Conservation (phyloP, 2,113 vertebrate species). For the Barbus barbus region DNA sequence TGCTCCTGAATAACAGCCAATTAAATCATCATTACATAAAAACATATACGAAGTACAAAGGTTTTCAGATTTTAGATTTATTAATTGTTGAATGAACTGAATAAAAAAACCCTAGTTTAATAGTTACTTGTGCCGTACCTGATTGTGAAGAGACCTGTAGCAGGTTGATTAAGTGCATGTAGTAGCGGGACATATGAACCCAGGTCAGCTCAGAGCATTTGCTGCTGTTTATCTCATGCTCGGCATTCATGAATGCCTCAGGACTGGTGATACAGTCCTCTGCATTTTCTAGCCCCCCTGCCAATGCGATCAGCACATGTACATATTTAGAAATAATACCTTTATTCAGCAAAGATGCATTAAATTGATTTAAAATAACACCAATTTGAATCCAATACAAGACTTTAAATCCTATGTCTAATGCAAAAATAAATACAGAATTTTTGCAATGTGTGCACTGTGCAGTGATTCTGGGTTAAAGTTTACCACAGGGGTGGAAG, state of each 20-base stretch:
- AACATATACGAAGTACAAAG: background rate
- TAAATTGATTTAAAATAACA: background rate
- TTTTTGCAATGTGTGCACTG: no score
- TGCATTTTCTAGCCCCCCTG: slow-evolving; percentile 53
- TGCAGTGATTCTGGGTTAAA: no score
- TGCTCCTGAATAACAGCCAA: slow-evolving; percentile 27
- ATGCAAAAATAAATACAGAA: background rate
- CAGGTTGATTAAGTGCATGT: slow-evolving; percentile 75
- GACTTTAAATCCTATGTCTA: background rate
- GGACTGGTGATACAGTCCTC: background rate
- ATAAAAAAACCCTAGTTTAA: background rate
- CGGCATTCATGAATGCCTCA: slow-evolving; percentile 15
- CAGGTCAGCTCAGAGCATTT: slow-evolving; percentile 72
- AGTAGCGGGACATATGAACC: slow-evolving; percentile 78
- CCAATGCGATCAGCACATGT: background rate
- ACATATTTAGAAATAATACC: background rate
- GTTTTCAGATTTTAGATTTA: background rate
- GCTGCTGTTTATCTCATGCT: slow-evolving; percentile 11
- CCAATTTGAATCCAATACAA: background rate
- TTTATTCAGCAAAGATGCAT: background rate
- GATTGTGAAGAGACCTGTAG: slow-evolving; percentile 66
- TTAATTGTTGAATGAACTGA: background rate
- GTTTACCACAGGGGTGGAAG: slow-evolving; percentile 61
- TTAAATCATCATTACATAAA: background rate
- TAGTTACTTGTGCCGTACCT: slow-evolving; percentile 67